A percentile compares a stretch with the other conserved stretches of the same genome.
phyloP scores from a whole-genome alignment of 1,140 invertebrate genomes.

The Andricus grossulariae region DNA sequence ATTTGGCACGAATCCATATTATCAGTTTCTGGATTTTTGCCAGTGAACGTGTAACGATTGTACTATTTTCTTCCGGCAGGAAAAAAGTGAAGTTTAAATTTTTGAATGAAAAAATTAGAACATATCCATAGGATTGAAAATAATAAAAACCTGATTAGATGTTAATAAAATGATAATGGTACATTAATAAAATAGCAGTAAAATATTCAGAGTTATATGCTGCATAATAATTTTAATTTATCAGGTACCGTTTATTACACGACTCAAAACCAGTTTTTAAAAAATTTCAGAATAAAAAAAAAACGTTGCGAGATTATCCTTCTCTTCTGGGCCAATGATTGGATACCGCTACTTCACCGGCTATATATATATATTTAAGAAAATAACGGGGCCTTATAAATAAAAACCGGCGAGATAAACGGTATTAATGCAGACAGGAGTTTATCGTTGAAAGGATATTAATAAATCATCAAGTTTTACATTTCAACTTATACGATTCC shows the following conservation, averaged over 20 bases:
- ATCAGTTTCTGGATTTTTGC: no score
- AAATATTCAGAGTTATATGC: not conserved
- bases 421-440: not conserved
- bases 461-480: not conserved
- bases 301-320: not conserved
- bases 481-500: no score
- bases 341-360: not conserved
- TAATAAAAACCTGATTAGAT: no score
- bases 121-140: no score
- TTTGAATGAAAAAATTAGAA: no score
- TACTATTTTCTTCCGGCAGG: no score
- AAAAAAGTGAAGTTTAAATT: no score
- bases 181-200: not conserved
- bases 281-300: not conserved
- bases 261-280: constrained; percentile 1
- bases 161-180: not conserved
- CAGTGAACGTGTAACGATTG: no score
- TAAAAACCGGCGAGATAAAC: not conserved
- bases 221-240: not conserved
- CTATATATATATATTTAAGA: constrained; percentile 21
- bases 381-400: constrained; percentile 17
- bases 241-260: not conserved
- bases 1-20: no score
- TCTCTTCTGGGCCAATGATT: not conserved
- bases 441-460: not conserved